Base-by-base conservation (phyloP, 2,113 vertebrate species). In the Arenaria interpres region DNA sequence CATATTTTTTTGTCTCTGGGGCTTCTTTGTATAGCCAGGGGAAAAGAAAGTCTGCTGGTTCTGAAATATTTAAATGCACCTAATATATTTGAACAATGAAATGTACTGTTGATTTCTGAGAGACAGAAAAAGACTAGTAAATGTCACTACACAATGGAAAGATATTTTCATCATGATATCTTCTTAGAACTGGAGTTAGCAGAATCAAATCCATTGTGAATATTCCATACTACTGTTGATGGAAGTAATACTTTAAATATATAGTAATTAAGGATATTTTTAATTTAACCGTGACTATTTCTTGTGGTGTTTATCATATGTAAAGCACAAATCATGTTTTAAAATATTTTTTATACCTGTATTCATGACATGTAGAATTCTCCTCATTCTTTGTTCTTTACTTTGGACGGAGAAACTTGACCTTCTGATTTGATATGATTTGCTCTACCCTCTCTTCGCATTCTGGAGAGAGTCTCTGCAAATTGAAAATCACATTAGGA, bases 401-500 rank as follows among this genome's bases (percentile, higher is more conserved):
- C 8, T 68, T 68, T 48, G 27, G 12, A n/a, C 32, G 24, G 25
- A 67, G 25, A 76, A 84, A 78, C 10, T 39, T 75, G 59, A 82
- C 33, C 14, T 81, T 76, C 20, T 35, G 5, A 33, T 45, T 73
- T 68, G 5, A n/a, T 59, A 41, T 41, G 1, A 89, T 69, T 88
- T 94, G 6, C 12, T 76, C 12, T 60, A 22, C 7, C 3, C 10
- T 4, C 4, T 82, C 7, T 33, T 53, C 24, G 89, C 7, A 32
- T 73, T 91, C 53, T n/a, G 63, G 23, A 76, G n/a, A n/a, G 22
- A 79, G 14, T 24, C 30, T 83, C 45, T 80, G 57, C 22, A 89
- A 95, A 91, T 57, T 78, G 62, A 83, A 89, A 96, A 85, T 72
- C 48, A 78, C 22, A 57, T 89, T 60, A 89, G 23, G 71, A 94